phyloP scores from a whole-genome alignment of 92 coral and sea anemone species.

The Anthopleura xanthogrammica region DNA sequence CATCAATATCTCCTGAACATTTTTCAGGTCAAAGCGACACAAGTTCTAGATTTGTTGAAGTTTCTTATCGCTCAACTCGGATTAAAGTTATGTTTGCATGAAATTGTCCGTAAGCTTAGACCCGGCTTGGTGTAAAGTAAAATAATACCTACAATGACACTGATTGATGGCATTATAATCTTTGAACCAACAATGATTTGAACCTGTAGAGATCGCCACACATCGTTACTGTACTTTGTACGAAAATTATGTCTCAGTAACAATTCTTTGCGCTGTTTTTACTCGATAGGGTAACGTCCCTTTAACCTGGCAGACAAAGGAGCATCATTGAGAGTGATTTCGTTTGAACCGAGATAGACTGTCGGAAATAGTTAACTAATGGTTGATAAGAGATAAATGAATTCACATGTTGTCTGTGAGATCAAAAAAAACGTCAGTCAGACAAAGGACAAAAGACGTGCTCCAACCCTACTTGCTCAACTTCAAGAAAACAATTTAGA shows the following conservation, averaged over 20 bases:
- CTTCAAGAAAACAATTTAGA: neutral
- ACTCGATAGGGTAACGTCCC: neutral
- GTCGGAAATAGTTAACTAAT: constrained; percentile 3
- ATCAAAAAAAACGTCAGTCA: neutral
- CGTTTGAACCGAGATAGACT: neutral
- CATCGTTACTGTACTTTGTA: constrained; percentile 1
- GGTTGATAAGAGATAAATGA: neutral
- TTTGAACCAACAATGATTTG: neutral
- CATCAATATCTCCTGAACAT: neutral
- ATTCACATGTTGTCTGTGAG: neutral
- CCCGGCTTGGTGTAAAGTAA: neutral
- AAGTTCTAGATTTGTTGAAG: neutral
- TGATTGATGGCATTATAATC: constrained; percentile 65
- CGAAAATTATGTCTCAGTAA: neutral
- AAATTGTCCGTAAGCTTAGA: constrained; percentile 7
- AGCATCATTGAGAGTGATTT: neutral
- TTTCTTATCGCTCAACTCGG: constrained; percentile 27
- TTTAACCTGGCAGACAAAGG: neutral
- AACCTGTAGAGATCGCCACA: neutral
- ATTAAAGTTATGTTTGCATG: constrained; percentile 30
- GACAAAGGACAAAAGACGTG: neutral
- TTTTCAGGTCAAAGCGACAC: constrained; percentile 4
- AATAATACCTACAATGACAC: constrained; percentile 25
- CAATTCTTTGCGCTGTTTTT: neutral
- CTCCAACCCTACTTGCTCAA: neutral